Evolutionary conservation across 2,888 invertebrate species (phyloP).

Genomic region (Papilio gigon): DNA sequence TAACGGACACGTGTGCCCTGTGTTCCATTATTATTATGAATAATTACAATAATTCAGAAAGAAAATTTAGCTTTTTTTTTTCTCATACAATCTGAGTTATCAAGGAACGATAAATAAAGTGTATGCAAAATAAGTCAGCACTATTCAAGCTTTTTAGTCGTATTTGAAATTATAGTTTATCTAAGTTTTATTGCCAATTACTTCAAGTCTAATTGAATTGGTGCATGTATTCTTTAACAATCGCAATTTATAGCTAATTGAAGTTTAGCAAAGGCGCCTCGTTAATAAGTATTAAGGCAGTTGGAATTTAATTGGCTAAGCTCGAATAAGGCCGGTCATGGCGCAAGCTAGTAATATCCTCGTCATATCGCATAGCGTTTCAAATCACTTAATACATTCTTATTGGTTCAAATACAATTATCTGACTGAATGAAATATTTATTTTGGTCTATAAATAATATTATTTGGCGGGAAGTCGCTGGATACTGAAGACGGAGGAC

Average conservation of each 20-base stretch:
- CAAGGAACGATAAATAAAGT: too few species aligned
- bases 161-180: neutral
- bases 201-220: constrained; percentile 48
- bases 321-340: constrained; percentile 54
- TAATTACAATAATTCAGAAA: constrained; percentile 12
- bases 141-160: neutral
- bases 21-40: constrained; percentile 16
- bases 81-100: too few species aligned
- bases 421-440: neutral
- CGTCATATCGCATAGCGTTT: constrained; percentile 43
- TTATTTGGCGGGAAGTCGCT: too few species aligned
- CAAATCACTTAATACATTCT: constrained; percentile 11
- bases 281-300: constrained; percentile 63
- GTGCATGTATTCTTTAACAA: constrained; percentile 52
- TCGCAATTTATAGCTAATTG: constrained; percentile 63
- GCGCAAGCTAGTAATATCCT: constrained; percentile 53
- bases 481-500: too few species aligned
- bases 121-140: too few species aligned
- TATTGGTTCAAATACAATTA: neutral
- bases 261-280: constrained; percentile 54
- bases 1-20: constrained; percentile 18
- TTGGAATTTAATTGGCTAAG: constrained; percentile 61
- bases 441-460: too few species aligned
- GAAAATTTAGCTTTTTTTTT: neutral
- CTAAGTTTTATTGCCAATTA: constrained; percentile 41